Evolutionary conservation across 2,113 vertebrate species (phyloP).

Genomic region (Pseudorectes ferrugineus): DNA sequence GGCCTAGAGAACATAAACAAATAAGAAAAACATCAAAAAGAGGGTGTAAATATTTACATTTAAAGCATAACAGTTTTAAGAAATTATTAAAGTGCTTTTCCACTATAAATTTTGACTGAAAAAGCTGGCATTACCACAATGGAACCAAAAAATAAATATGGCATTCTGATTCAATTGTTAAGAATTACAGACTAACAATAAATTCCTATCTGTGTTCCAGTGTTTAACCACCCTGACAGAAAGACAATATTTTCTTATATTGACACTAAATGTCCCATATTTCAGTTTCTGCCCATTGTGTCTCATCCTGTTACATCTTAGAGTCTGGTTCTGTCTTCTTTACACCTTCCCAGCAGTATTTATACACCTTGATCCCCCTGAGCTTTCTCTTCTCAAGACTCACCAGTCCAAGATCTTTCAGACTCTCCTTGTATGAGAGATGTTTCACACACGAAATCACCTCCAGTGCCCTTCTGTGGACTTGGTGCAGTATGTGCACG

Average conservation of each 20-base stretch:
- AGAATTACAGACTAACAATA: background rate
- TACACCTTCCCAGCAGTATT: background rate
- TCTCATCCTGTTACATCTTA: background rate
- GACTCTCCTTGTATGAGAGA: background rate
- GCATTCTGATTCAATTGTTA: background rate
- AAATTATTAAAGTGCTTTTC: background rate
- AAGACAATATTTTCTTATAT: background rate
- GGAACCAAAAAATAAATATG: background rate
- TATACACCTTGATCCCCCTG: rapidly evolving
- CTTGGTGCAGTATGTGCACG: background rate
- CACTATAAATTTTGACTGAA: background rate
- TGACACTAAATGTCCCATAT: background rate
- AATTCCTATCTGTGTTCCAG: background rate
- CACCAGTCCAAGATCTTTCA: background rate
- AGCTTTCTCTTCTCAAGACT: background rate
- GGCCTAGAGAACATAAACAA: background rate
- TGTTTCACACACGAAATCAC: background rate
- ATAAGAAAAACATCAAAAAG: background rate
- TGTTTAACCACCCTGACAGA: background rate
- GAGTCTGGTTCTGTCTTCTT: background rate
- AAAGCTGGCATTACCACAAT: background rate
- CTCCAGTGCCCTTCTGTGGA: background rate
- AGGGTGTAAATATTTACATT: background rate
- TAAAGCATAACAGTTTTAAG: background rate
- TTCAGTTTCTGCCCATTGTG: background rate